phyloP scores from a whole-genome alignment of 2,888 invertebrate genomes.

The Noctua pronuba region DNA sequence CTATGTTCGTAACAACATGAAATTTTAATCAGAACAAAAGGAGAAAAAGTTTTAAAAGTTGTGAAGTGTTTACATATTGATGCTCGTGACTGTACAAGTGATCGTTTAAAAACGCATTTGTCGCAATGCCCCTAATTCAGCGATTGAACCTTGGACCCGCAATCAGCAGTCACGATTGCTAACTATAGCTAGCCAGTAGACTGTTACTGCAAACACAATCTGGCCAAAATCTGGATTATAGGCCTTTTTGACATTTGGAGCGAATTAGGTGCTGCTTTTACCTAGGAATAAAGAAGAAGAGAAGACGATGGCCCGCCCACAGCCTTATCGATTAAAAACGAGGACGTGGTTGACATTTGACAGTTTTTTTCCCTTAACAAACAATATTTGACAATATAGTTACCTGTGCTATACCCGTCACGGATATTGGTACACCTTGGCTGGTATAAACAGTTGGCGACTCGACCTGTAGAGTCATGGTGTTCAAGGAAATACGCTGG shows the following conservation, averaged over 20 bases:
- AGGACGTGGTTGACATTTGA: no score
- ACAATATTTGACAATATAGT: constrained; percentile 1
- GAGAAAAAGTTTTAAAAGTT: no score
- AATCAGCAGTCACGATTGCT: not conserved
- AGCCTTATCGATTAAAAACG: not conserved
- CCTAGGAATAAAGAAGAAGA: not conserved
- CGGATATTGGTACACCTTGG: constrained; percentile 99
- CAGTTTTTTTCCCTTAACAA: not conserved
- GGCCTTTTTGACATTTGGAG: not conserved
- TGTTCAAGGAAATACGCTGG: constrained; percentile 98
- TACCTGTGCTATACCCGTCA: constrained; percentile 98
- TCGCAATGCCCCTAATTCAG: not conserved
- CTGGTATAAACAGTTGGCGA: constrained; percentile 98
- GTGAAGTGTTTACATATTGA: no score
- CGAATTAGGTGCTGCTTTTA: not conserved
- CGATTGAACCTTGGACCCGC: not conserved
- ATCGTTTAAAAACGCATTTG: no score
- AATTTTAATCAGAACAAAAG: no score
- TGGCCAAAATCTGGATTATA: not conserved
- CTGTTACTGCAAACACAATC: not conserved
- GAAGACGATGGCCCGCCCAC: not conserved
- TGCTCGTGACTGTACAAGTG: no score
- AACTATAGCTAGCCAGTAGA: not conserved
- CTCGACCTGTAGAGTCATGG: constrained; percentile 99
- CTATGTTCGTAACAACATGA: no score